Conservation (phyloP, 2,113 vertebrate species). For the Heterotis niloticus region DNA sequence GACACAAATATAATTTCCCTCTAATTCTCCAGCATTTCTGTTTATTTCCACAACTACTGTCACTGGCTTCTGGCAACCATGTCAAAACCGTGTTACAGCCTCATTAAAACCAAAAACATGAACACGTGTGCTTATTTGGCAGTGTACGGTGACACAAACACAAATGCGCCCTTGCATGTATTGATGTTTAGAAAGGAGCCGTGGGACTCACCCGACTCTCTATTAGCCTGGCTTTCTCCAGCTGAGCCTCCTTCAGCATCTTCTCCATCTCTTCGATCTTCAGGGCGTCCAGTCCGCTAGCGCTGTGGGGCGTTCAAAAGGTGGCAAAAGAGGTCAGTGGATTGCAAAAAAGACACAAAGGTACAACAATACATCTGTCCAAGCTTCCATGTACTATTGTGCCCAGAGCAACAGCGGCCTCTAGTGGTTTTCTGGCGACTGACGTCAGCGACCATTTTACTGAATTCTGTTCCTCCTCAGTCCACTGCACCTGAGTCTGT, state of each 20-base stretch:
- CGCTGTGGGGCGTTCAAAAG: constrained; percentile 49
- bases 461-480: not conserved
- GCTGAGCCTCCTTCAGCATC: constrained; percentile 87
- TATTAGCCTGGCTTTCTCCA: constrained; percentile 84
- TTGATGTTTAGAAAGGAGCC: not conserved
- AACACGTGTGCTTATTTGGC: no score
- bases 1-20: no score
- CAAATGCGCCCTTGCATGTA: not conserved
- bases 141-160: no score
- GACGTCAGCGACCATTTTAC: not conserved
- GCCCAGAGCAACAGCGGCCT: constrained; percentile 5
- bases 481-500: no score
- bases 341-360: not conserved
- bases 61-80: no score
- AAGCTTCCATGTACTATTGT: not conserved
- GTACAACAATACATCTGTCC: not conserved
- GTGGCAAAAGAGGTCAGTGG: not conserved
- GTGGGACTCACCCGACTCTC: constrained; percentile 78
- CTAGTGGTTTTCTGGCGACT: not conserved
- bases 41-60: no score
- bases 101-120: no score
- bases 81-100: no score
- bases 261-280: constrained; percentile 96
- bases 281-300: constrained; percentile 75
- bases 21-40: no score